Base-by-base conservation (phyloP, 2,113 vertebrate genomes). In the Ibidorhyncha struthersii region DNA sequence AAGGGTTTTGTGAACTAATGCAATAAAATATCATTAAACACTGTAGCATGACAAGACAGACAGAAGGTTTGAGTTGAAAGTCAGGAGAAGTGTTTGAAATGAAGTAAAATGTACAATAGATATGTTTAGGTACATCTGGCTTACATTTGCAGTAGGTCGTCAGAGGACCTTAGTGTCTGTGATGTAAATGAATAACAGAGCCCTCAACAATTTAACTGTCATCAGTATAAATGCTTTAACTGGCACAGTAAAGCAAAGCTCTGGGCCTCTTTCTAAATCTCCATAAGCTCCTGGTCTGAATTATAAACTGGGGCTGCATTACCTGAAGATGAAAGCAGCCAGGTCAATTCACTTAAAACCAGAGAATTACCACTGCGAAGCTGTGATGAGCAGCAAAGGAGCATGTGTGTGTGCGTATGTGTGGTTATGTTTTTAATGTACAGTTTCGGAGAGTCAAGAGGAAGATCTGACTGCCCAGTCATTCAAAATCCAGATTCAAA, bases 161-260 rank as follows among this genome's bases (percentile, higher is more conserved):
- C 97, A 89, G 98, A 98, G 98, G 98, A 99, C 98, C 98, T 98
- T 91, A 84, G 94, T 97, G 98, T 97, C 98, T 99, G 97, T 97
- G 98, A 98, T 98, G 98, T 98, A 99, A 99, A 99, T 99, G 97
- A 99, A 96, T 98, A 99, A 98, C 99, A 99, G 99, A 99, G 98
- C 97, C 96, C 94, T 93, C 79, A 91, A 98, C 98, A 97, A 99
- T 99, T 99, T 98, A 99, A 99, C 99, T 99, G 99, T 99, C 99
- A 99, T 98, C 97, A 92, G 98, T 97, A 96, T 97, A 98, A 98
- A 98, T 97, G 97, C 95, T 98, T 98, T 97, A 98, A 98, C 97
- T 97, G 97, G 97, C 98, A 92, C 56, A 89, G 97, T 97, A 97
- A 98, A 98, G 97, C 89, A 94, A 93, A 97, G 95, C 93, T 94